A percentile compares a stretch with the other conserved stretches of the same genome.
These are phyloP conservation scores for Eleutherodactylus coqui DNA, from an alignment of 2,797 vertebrate species.

Conservation along the genomic window DNA sequence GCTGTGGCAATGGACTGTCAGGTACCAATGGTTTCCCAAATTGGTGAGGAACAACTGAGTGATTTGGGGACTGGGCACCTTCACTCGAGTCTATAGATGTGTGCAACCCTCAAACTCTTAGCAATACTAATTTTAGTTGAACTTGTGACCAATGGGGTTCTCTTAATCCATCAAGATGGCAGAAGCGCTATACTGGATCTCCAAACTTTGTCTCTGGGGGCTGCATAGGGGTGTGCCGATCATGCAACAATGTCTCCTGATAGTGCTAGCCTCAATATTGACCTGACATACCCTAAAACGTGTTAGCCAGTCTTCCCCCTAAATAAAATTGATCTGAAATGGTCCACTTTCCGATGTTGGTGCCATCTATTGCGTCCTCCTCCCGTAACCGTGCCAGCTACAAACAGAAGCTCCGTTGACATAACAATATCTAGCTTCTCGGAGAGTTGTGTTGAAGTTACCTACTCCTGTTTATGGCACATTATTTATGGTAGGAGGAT, in stretches of 20 bases:
- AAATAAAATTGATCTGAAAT: no score
- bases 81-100: no score
- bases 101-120: no score
- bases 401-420: not conserved
- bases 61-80: no score
- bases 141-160: no score
- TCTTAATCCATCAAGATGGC: no score
- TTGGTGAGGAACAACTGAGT: no score
- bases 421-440: not conserved
- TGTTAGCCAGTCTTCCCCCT: not conserved
- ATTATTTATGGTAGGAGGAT: constrained; percentile 18
- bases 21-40: no score
- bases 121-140: no score
- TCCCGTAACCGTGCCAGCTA: not conserved
- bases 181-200: not conserved
- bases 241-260: not conserved
- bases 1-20: no score
- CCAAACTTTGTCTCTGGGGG: not conserved
- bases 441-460: not conserved
- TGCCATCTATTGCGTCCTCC: no score
- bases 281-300: not conserved
- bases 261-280: not conserved
- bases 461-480: not conserved
- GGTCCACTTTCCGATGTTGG: no score
- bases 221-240: not conserved